phyloP scores from a whole-genome alignment of 2,113 vertebrate species.

The Nyctereutes procyonoides region DNA sequence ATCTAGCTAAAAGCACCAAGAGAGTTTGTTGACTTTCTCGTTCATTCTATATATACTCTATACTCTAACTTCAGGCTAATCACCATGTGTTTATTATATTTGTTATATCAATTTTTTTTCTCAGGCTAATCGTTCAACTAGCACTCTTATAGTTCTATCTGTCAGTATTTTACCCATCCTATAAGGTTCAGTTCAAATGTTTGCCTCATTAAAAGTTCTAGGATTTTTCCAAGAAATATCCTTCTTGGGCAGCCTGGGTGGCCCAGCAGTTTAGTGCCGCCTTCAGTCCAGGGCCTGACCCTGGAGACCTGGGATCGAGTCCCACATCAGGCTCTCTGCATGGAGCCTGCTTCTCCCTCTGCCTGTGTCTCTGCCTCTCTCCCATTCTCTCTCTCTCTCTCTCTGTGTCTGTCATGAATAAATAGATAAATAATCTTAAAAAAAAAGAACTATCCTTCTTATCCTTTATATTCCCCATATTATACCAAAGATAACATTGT shows the following conservation, averaged over 20 bases:
- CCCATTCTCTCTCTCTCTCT: no score
- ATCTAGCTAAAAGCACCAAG: not conserved
- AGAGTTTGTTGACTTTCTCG: not conserved
- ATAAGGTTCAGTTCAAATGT: not conserved
- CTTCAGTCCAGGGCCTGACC: no score
- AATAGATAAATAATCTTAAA: no score
- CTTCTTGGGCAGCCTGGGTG: not conserved
- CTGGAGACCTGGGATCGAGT: no score
- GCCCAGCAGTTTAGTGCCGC: no score
- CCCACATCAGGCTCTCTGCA: no score
- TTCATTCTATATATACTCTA: not conserved
- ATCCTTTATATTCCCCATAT: not conserved
- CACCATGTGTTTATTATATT: not conserved
- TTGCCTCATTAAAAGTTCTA: not conserved
- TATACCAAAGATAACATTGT: not conserved
- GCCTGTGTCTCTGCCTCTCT: no score
- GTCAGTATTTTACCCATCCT: not conserved
- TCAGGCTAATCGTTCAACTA: not conserved
- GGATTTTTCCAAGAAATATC: not conserved
- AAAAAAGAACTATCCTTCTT: not conserved
- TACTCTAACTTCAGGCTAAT: not conserved
- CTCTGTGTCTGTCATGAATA: no score
- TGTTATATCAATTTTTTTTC: not conserved
- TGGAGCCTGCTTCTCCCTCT: no score
- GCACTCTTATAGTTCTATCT: not conserved